Evolutionary conservation across 2,888 invertebrate genomes (phyloP), one percentile per base, ranked within the genome.

Genomic region (Drosophila pseudotalamancana): DNA sequence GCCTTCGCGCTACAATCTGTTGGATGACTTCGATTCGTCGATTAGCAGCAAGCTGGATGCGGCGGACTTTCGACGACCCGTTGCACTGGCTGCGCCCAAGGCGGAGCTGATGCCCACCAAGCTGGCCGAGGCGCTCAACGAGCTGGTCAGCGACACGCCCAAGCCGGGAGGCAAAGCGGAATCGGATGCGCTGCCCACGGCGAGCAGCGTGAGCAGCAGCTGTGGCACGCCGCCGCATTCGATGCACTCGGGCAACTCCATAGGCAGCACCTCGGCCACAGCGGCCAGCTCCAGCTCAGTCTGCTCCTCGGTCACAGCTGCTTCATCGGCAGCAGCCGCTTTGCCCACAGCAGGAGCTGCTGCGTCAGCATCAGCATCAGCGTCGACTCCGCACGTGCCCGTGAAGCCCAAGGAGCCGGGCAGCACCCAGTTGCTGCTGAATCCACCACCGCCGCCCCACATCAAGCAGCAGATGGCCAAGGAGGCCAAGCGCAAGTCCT

Each of bases 1-100:
- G 0, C 95, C 95, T 0, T 94, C 95, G 2, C 94, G 94, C 64
- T 94, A 94, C 37, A 93, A 94, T 69, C 92, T 94, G 3, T 92
- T 94, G 3, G 95, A 95, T 87, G 94, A 95, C 78, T 92, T 93
- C 56, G 93, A 93, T 76, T 88, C 91, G 18, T 86, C 90, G 29
- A 90, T 92, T 5, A 89, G 91, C 23, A 82, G 90, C 6, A 92
- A 92, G 81, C 80, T 92, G 29, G 93, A 93, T 51, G 86, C 91
- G 2, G 81, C 90, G 1, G 91, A 90, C 69, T 90, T 91, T 90
- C 91, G 87, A 88, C 94, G 89, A 89, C 92, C 90, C 90, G 92
- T 90, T 0, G 90, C 92, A 9, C 85, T 91, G 82, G 87, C 91
- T 1, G 75, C 89, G 9, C 76, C 89, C 27, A 91, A 90, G 65